A percentile compares a stretch with the other conserved stretches of the same genome.
These are phyloP conservation scores for Terebella lapidaria DNA, from an alignment of 2,888 invertebrate species.

Conservation along the genomic window DNA sequence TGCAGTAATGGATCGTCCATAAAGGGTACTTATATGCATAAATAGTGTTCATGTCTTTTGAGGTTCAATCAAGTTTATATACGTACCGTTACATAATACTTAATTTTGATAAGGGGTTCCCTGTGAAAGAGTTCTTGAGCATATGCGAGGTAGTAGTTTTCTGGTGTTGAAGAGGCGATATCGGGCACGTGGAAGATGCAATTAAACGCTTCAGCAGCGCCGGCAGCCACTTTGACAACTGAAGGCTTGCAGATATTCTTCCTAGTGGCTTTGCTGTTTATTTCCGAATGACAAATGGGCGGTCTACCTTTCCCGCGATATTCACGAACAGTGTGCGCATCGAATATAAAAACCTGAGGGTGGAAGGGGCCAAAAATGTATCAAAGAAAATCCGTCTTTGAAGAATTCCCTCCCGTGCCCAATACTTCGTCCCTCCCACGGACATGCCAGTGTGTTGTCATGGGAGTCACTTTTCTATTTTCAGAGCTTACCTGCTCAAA, in stretches of 20 bases:
- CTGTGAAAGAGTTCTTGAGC: neutral
- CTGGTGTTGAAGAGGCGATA: neutral
- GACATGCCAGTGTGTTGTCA: too few relatives aligned
- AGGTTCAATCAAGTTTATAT: too few relatives aligned
- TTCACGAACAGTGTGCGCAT: neutral
- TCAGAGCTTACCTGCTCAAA: constrained; percentile 8
- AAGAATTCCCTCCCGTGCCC: too few relatives aligned
- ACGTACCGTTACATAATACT: neutral
- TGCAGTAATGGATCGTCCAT: too few relatives aligned
- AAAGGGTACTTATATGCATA: too few relatives aligned
- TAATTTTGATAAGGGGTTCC: neutral
- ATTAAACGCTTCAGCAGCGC: neutral
- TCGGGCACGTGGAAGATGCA: neutral
- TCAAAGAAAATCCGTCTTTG: too few relatives aligned
- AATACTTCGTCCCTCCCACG: too few relatives aligned
- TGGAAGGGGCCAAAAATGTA: too few relatives aligned
- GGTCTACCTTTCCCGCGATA: neutral
- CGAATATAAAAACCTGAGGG: constrained; percentile 1
- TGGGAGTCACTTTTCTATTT: too few relatives aligned
- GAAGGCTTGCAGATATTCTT: neutral
- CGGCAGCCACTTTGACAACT: neutral
- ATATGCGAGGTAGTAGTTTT: neutral
- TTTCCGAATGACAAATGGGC: neutral
- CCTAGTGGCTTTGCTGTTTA: neutral
- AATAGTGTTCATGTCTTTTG: too few relatives aligned